phyloP scores from a whole-genome alignment of 2,797 vertebrate species.

The Takifugu rubripes region DNA sequence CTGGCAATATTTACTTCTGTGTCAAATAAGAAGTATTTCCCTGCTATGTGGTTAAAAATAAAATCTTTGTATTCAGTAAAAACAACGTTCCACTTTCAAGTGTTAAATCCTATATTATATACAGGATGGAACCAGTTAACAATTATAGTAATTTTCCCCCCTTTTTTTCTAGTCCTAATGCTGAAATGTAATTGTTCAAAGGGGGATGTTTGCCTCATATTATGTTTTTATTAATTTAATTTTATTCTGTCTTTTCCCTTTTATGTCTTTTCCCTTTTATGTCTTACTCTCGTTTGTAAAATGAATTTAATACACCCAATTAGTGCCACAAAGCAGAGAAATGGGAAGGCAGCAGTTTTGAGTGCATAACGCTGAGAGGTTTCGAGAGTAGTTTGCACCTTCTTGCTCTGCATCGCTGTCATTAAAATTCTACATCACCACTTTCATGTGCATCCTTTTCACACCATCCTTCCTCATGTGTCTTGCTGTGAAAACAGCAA shows the following conservation, averaged over 20 bases:
- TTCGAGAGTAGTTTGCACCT: conserved; percentile 10
- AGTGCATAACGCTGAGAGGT: conserved; percentile 7
- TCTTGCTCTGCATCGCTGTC: conserved; percentile 10
- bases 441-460: conserved; percentile 16
- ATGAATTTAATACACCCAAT: conserved; percentile 24
- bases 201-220: no score
- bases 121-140: no score
- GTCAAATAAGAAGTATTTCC: not conserved
- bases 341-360: conserved; percentile 12
- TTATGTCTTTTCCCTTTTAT: no score
- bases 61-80: not conserved
- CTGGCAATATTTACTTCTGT: not conserved
- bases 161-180: no score
- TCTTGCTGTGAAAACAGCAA: conserved; percentile 13
- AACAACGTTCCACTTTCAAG: not conserved
- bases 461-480: not conserved
- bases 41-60: no score
- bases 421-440: conserved; percentile 38
- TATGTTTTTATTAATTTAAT: no score
- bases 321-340: conserved; percentile 22
- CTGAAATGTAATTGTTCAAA: no score
- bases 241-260: not conserved
- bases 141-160: no score
- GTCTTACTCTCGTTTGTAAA: not conserved
- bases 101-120: no score